Evolutionary conservation across 2,113 vertebrate genomes (phyloP).

Genomic region (Bambusicola thoracicus): DNA sequence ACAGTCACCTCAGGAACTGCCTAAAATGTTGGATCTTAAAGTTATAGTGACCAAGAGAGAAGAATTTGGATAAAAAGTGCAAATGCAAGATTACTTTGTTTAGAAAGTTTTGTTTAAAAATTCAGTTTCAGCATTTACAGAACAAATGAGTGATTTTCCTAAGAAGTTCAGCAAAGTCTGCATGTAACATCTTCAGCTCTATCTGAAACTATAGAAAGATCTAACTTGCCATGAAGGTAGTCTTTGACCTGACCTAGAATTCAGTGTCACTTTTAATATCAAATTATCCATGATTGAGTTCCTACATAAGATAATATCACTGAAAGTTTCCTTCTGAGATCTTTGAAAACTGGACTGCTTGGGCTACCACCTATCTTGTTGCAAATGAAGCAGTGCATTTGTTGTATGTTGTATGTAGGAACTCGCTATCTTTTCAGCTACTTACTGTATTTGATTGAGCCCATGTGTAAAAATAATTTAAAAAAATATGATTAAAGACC

Average conservation of each 20-base stretch:
- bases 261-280: not conserved
- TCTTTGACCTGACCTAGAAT: not conserved
- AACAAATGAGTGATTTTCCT: not conserved
- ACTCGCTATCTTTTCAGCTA: not conserved
- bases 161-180: not conserved
- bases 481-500: not conserved
- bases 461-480: not conserved
- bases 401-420: accelerated
- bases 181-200: not conserved
- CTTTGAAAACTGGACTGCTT: not conserved
- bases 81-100: not conserved
- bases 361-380: not conserved
- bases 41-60: not conserved
- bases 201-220: not conserved
- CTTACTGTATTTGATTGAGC: not conserved
- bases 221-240: not conserved
- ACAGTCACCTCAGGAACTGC: not conserved
- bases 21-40: not conserved
- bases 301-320: not conserved
- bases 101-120: not conserved
- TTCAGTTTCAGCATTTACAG: too few relatives aligned
- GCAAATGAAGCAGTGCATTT: not conserved
- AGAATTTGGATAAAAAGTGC: not conserved
- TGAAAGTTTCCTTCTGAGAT: not conserved
- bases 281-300: not conserved